These are phyloP conservation scores for Xestia sexstrigata DNA, from an alignment of 2,888 invertebrate species.

Conservation along the genomic window DNA sequence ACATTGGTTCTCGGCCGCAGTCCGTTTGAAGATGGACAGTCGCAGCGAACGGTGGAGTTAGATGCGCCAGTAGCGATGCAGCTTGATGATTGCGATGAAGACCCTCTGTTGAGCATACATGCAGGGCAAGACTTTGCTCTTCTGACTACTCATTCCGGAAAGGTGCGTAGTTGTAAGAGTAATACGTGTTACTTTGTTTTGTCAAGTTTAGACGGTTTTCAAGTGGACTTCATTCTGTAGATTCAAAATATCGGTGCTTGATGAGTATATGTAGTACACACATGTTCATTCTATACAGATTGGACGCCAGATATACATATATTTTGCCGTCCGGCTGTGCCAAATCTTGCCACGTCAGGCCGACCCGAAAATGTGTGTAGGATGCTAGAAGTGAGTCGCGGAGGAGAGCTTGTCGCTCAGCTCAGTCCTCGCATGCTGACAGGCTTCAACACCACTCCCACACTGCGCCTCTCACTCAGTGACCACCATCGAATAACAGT, in stretches of 20 bases:
- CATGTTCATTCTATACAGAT: neutral
- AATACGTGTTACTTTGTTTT: too few relatives aligned
- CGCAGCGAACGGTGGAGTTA: slow-evolving; percentile 79
- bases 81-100: slow-evolving; percentile 92
- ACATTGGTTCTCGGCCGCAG: slow-evolving; percentile 83
- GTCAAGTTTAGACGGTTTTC: neutral
- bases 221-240: neutral
- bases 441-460: neutral
- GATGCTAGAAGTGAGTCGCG: neutral
- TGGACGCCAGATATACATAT: neutral
- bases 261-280: neutral
- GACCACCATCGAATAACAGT: too few relatives aligned
- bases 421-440: neutral
- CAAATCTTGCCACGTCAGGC: neutral
- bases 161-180: slow-evolving; percentile 87
- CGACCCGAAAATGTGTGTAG: neutral
- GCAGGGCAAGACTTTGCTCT: slow-evolving; percentile 98
- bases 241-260: neutral
- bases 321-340: neutral
- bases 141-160: slow-evolving; percentile 95
- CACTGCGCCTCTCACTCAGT: neutral
- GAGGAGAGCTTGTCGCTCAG: neutral
- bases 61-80: slow-evolving; percentile 90
- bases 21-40: slow-evolving; percentile 82
- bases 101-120: slow-evolving; percentile 94